phyloP scores from a whole-genome alignment of 2,797 vertebrate species.

The Lindbergichthys nudifrons region DNA sequence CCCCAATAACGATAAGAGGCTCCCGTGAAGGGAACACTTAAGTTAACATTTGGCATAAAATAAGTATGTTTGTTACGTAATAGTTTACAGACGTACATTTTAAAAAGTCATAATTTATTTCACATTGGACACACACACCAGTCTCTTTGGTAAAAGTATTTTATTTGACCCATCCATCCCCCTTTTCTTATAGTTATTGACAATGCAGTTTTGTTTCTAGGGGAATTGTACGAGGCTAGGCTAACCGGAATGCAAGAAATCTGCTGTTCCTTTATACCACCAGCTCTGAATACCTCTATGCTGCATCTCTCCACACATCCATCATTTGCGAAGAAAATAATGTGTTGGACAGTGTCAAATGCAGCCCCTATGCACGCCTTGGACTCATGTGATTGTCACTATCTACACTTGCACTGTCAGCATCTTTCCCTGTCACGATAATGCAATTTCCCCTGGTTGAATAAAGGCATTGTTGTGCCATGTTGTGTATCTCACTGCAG shows the following conservation, averaged over 20 bases:
- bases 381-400: slow-evolving; percentile 43
- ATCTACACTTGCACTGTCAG: slow-evolving; percentile 68
- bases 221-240: no score
- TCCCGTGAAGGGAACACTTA: no score
- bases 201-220: no score
- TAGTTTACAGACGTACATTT: no score
- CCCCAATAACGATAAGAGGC: no score
- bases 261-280: slow-evolving; percentile 2
- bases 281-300: background rate
- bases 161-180: no score
- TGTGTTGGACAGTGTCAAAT: slow-evolving; percentile 41
- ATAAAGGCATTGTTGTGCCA: slow-evolving; percentile 59
- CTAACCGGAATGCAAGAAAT: background rate
- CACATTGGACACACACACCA: no score
- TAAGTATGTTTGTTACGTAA: no score
- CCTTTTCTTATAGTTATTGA: no score
- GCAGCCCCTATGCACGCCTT: slow-evolving; percentile 21
- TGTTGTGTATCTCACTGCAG: slow-evolving; percentile 43
- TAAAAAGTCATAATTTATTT: no score
- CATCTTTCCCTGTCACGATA: slow-evolving; percentile 53
- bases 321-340: slow-evolving; percentile 31
- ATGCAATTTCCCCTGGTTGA: slow-evolving; percentile 59
- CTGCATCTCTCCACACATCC: slow-evolving; percentile 22
- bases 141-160: no score
- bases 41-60: no score